Evolutionary conservation across 2,113 vertebrate genomes (phyloP).

Genomic region (Pachycephala philippinensis): DNA sequence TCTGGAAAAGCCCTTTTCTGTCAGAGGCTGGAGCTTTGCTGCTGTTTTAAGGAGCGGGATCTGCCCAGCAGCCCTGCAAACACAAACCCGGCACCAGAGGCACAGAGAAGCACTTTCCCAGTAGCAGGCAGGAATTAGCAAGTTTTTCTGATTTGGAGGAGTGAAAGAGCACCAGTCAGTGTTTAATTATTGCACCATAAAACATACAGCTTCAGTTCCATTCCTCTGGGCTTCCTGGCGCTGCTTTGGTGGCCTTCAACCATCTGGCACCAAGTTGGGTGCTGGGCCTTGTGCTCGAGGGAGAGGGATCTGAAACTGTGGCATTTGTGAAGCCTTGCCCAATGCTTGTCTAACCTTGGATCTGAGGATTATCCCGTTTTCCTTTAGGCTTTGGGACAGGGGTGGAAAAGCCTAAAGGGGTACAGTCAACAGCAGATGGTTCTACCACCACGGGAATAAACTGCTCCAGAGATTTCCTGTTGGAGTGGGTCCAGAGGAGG

Average conservation of each 20-base stretch:
- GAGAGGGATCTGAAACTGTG: neutral
- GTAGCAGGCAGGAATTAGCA: neutral
- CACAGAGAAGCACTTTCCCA: neutral
- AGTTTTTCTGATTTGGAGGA: neutral
- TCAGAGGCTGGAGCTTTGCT: neutral
- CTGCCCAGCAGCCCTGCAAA: neutral
- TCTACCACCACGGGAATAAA: neutral
- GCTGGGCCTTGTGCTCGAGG: neutral
- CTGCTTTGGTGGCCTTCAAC: neutral
- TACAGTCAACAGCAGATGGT: no score
- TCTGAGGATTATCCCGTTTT: neutral
- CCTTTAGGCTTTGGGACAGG: neutral
- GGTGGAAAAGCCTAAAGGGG: fast-evolving
- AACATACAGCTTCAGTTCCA: neutral
- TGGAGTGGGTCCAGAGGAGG: neutral
- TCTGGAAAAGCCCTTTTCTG: neutral
- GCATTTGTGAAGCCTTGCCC: neutral
- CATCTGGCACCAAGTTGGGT: neutral
- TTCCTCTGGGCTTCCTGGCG: neutral
- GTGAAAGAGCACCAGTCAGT: neutral
- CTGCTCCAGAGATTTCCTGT: neutral
- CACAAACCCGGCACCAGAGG: neutral
- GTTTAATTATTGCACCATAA: constrained; percentile 9
- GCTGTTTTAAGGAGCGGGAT: neutral
- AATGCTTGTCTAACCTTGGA: neutral